These are phyloP conservation scores for Rynchops niger DNA, from an alignment of 2,113 vertebrate genomes.

Conservation along the genomic window DNA sequence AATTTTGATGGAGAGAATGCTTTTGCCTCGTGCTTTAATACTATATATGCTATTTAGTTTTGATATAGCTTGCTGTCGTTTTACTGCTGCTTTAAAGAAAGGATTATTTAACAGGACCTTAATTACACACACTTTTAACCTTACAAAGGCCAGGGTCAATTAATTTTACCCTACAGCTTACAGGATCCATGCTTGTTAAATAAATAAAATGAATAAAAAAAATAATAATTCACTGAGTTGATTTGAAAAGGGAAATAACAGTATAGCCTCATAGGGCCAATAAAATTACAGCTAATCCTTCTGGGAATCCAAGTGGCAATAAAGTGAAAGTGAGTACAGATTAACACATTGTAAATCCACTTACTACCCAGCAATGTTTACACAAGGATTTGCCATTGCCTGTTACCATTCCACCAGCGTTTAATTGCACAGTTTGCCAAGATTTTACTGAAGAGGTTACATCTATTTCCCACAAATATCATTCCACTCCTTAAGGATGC, in stretches of 20 bases:
- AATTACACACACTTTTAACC: slow-evolving; percentile 47
- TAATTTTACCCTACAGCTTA: slow-evolving; percentile 48
- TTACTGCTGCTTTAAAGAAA: background rate
- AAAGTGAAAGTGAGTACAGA: slow-evolving; percentile 89
- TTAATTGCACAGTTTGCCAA: slow-evolving; percentile 79
- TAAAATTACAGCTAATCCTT: slow-evolving; percentile 91
- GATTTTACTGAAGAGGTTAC: slow-evolving; percentile 69
- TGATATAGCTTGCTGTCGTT: background rate
- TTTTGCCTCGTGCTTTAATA: background rate
- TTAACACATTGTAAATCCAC: slow-evolving; percentile 87
- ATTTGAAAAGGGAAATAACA: slow-evolving; percentile 71
- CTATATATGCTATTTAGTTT: background rate
- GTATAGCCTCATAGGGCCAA: slow-evolving; percentile 86
- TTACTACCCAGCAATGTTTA: slow-evolving; percentile 80
- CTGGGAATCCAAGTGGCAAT: slow-evolving; percentile 90
- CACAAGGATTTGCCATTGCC: slow-evolving; percentile 78
- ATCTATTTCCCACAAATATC: slow-evolving; percentile 71
- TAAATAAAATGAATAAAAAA: slow-evolving; percentile 54
- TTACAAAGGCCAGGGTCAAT: slow-evolving; percentile 42
- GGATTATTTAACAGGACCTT: slow-evolving; percentile 18
- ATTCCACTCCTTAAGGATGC: slow-evolving; percentile 69
- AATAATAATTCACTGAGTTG: background rate
- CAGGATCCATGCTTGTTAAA: slow-evolving; percentile 52
- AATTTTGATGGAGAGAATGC: background rate
- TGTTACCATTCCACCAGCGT: slow-evolving; percentile 82